A percentile compares a stretch with the other conserved stretches of the same genome.
These are phyloP conservation scores for Ichneumon xanthorius DNA, from an alignment of 2,888 invertebrate genomes.

Conservation along the genomic window DNA sequence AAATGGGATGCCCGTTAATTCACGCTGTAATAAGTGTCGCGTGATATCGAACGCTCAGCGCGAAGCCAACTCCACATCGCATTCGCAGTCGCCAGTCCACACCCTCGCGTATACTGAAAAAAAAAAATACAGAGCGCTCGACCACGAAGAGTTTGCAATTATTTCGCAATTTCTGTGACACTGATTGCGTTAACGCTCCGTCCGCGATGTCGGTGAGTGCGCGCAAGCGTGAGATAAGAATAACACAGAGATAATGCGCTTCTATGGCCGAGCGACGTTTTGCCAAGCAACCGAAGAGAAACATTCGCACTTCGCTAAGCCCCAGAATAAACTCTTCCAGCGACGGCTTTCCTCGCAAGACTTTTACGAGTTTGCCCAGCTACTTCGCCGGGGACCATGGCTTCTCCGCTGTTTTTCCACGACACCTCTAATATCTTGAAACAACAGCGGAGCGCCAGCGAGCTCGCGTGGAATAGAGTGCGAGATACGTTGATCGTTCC, in stretches of 20 bases:
- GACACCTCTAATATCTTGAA: constrained; percentile 59
- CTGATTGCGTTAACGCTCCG: constrained; percentile 51
- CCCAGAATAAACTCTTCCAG: constrained; percentile 51
- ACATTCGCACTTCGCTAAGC: constrained; percentile 59
- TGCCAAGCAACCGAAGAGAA: constrained; percentile 46
- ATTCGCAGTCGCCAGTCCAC: constrained; percentile 16
- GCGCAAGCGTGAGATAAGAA: constrained; percentile 1
- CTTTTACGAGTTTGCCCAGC: constrained; percentile 40
- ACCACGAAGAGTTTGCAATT: constrained; percentile 17
- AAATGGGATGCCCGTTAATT: constrained; percentile 43
- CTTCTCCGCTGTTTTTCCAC: constrained; percentile 55
- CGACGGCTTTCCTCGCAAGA: constrained; percentile 31
- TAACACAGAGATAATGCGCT: not conserved
- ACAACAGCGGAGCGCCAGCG: constrained; percentile 40
- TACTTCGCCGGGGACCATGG: constrained; percentile 7
- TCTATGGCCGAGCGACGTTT: constrained; percentile 6
- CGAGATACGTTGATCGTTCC: constrained; percentile 19
- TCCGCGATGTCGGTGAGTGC: not conserved
- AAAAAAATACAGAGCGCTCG: not conserved
- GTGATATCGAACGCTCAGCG: constrained; percentile 43
- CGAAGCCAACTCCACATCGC: constrained; percentile 22
- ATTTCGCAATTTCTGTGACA: constrained; percentile 44
- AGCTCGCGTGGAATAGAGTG: constrained; percentile 29
- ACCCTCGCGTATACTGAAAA: not conserved
- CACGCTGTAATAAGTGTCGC: constrained; percentile 62